phyloP scores from a whole-genome alignment of 2,113 vertebrate genomes.

The Mastomys natalensis region DNA sequence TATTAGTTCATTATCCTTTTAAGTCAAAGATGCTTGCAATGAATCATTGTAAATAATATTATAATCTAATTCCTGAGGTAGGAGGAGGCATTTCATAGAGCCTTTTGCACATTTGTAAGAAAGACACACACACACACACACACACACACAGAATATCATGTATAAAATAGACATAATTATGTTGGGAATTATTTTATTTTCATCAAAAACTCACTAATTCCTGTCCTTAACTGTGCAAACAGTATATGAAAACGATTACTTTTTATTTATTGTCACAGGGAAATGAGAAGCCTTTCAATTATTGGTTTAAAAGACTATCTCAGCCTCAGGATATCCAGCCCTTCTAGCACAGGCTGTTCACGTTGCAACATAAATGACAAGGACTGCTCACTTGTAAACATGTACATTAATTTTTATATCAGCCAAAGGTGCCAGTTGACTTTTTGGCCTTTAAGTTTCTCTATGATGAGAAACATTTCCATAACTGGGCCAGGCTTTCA shows the following conservation, averaged over 20 bases:
- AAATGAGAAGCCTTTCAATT: constrained; percentile 45
- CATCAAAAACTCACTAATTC: not conserved
- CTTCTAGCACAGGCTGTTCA: constrained; percentile 23
- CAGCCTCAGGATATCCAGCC: not conserved
- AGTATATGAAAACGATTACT: constrained; percentile 11
- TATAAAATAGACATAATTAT: constrained; percentile 33
- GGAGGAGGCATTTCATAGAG: not conserved
- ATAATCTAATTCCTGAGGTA: not conserved
- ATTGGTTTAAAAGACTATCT: constrained; percentile 27
- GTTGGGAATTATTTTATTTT: constrained; percentile 52
- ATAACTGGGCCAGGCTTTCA: not conserved
- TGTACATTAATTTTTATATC: constrained; percentile 30
- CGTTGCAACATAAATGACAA: constrained; percentile 50
- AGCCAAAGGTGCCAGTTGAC: not conserved
- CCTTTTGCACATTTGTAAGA: constrained; percentile 35
- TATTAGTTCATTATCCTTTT: constrained; percentile 19
- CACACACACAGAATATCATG: not conserved
- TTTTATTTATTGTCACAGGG: constrained; percentile 38
- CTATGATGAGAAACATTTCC: constrained; percentile 20
- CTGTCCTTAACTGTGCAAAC: constrained; percentile 4
- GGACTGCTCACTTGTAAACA: not conserved
- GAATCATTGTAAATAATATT: constrained; percentile 13
- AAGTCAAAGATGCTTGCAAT: constrained; percentile 48
- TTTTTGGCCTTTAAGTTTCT: constrained; percentile 55
- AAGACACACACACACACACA: too few relatives aligned